Percentiles rank a stretch among this genome's conserved stretches.
These are phyloP conservation scores for Phocoena phocoena DNA, from an alignment of 2,113 vertebrate species.

Conservation along the genomic window DNA sequence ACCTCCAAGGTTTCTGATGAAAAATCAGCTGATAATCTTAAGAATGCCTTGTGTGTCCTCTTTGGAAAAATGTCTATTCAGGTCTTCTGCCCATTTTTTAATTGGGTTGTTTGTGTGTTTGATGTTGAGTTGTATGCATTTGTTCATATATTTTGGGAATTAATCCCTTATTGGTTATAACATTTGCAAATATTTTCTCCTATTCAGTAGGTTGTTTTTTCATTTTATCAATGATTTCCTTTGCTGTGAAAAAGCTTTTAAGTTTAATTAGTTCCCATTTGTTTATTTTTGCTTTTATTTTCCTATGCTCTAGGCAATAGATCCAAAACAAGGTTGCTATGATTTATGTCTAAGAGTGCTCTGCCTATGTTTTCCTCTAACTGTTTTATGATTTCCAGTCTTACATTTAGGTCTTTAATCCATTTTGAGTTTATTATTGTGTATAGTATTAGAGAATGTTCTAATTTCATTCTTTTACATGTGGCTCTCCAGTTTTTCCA, in stretches of 20 bases:
- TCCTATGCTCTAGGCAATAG: not conserved
- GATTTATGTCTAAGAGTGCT: not conserved
- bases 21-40: not conserved
- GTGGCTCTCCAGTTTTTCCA: no score
- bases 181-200: not conserved
- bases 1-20: not conserved
- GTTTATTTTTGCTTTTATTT: not conserved
- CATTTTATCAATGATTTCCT: not conserved
- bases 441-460: no score
- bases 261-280: not conserved
- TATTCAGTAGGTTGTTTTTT: not conserved
- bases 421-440: no score
- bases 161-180: not conserved
- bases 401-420: no score
- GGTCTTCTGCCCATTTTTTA: not conserved
- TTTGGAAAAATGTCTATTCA: not conserved
- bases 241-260: not conserved
- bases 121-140: not conserved
- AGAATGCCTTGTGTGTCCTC: not conserved
- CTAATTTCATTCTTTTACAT: no score
- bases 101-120: not conserved
- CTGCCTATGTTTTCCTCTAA: not conserved
- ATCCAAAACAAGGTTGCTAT: not conserved
- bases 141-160: not conserved
- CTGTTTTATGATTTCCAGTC: not conserved